Percentiles rank a stretch among this genome's conserved stretches.
phyloP scores from a whole-genome alignment of 2,113 vertebrate genomes.

The Vireo altiloquus region DNA sequence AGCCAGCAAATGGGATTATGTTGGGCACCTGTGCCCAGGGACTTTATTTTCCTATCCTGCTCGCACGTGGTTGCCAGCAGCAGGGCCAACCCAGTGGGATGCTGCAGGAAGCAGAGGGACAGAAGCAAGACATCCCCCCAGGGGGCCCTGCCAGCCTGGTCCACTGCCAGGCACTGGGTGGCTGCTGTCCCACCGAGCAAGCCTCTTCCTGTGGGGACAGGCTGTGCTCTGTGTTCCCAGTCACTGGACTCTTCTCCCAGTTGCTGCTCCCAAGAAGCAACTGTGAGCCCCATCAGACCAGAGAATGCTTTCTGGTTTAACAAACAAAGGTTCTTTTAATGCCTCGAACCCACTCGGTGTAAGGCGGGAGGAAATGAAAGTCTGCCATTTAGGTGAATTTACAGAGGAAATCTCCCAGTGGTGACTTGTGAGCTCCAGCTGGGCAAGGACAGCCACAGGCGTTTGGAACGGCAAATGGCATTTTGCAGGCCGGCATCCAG shows the following conservation, averaged over 20 bases:
- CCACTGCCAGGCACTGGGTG: not conserved
- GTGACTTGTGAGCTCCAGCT: not conserved
- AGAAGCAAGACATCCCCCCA: not conserved
- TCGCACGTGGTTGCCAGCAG: rapidly evolving
- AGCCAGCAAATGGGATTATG: rapidly evolving
- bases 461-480: not conserved
- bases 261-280: not conserved
- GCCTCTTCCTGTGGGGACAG: not conserved
- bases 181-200: not conserved
- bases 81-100: rapidly evolving
- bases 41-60: not conserved
- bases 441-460: not conserved
- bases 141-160: not conserved
- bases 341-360: rapidly evolving
- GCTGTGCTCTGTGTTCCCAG: not conserved
- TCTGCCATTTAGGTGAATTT: not conserved
- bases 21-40: too few relatives aligned
- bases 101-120: not conserved
- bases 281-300: rapidly evolving
- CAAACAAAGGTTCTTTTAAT: not conserved
- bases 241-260: not conserved
- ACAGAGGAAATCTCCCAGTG: not conserved
- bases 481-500: not conserved
- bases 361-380: not conserved
- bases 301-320: not conserved